Evolutionary conservation across 2,113 vertebrate genomes (phyloP).

Genomic region (Mus musculus): DNA sequence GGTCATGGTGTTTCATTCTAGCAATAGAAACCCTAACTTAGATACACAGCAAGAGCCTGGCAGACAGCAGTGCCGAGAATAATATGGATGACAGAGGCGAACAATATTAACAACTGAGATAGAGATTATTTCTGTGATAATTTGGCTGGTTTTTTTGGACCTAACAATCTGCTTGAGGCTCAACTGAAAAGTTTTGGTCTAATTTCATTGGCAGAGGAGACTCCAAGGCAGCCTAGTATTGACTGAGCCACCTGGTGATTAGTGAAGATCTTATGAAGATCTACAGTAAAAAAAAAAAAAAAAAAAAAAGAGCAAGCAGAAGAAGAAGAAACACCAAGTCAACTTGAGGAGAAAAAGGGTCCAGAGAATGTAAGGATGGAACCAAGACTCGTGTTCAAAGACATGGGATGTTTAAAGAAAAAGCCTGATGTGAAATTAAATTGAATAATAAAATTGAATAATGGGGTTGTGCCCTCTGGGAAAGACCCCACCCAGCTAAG

Average conservation of each 20-base stretch:
- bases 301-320: not conserved
- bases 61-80: not conserved
- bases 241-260: not conserved
- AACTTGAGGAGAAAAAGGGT: not conserved
- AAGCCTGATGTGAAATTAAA: not conserved
- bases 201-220: not conserved
- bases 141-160: not conserved
- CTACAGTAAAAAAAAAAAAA: not conserved
- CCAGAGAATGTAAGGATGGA: not conserved
- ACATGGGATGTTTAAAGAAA: not conserved
- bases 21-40: not conserved
- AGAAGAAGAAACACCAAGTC: not conserved
- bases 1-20: not conserved
- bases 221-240: not conserved
- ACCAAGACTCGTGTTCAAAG: not conserved
- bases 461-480: not conserved
- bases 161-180: not conserved
- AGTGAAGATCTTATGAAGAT: not conserved
- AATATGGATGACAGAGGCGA: not conserved
- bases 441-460: not conserved
- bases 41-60: not conserved
- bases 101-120: not conserved
- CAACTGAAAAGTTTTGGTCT: not conserved
- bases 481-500: not conserved
- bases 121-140: not conserved